Evolutionary conservation across 2,797 vertebrate genomes (phyloP).

Genomic region (Phrynocephalus forsythii): DNA sequence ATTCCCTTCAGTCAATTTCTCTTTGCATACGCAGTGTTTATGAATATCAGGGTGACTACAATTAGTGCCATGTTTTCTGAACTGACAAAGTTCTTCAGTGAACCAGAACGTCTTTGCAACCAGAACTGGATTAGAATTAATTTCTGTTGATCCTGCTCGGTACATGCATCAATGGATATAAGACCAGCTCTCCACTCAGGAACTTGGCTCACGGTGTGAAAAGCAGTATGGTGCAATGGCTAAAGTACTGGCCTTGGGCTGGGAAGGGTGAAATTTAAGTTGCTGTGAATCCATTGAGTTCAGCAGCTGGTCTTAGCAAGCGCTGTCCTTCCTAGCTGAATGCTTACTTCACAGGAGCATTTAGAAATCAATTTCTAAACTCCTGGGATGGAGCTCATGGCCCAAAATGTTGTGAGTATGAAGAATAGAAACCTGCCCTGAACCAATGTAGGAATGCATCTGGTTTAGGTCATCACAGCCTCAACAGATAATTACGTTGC

Average conservation of each 20-base stretch:
- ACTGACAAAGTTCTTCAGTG: slow-evolving; percentile 25
- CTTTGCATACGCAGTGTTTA: slow-evolving; percentile 27
- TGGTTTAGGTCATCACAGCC: not conserved
- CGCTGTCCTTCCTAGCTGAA: not conserved
- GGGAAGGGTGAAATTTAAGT: not conserved
- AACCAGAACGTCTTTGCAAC: not conserved
- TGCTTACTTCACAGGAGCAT: not conserved
- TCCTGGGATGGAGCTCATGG: not conserved
- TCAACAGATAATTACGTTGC: not conserved
- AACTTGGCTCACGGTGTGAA: not conserved
- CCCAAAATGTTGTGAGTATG: not conserved
- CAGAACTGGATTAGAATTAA: slow-evolving; percentile 10
- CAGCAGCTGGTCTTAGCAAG: not conserved
- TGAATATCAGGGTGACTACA: slow-evolving; percentile 21
- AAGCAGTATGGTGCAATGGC: not conserved
- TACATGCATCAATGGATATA: not conserved
- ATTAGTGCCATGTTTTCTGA: slow-evolving; percentile 41
- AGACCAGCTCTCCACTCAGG: not conserved
- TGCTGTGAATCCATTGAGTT: not conserved
- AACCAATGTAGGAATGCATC: not conserved
- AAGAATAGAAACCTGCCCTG: slow-evolving; percentile 26
- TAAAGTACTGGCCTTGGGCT: not conserved
- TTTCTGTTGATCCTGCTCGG: slow-evolving; percentile 12
- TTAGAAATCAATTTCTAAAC: not conserved
- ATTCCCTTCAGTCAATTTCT: slow-evolving; percentile 28